A percentile compares a stretch with the other conserved stretches of the same genome.
These are phyloP conservation scores for Stenchaetothrips biformis DNA, from an alignment of 2,888 invertebrate genomes.

Conservation along the genomic window DNA sequence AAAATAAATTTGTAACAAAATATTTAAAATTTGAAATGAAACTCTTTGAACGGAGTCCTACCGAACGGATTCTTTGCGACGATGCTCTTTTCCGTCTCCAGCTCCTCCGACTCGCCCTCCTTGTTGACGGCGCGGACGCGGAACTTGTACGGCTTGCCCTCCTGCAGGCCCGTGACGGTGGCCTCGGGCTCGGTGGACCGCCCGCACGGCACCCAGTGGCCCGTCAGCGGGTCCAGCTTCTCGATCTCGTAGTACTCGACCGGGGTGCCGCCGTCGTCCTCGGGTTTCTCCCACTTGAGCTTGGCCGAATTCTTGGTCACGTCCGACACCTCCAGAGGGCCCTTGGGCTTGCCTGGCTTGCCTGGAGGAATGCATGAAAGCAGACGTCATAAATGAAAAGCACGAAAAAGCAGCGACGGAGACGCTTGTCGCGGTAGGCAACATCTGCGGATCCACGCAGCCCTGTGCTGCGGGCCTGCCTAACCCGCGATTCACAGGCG, in stretches of 20 bases:
- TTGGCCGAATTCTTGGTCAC: conserved; percentile 89
- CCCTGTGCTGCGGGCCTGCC: not conserved
- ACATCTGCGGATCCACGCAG: not conserved
- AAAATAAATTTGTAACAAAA: conserved; percentile 27
- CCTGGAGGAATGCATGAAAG: conserved; percentile 36
- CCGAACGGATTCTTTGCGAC: conserved; percentile 98
- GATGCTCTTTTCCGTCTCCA: conserved; percentile 89
- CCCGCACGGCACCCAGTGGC: conserved; percentile 89
- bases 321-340: conserved; percentile 82
- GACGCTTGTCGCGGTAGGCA: not conserved
- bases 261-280: conserved; percentile 92
- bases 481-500: not conserved
- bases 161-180: conserved; percentile 75
- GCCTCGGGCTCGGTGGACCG: conserved; percentile 81
- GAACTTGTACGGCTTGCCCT: conserved; percentile 97
- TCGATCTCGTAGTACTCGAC: conserved; percentile 95
- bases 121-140: conserved; percentile 96
- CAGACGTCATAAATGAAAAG: not conserved
- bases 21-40: not conserved
- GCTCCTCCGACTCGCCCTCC: conserved; percentile 94
- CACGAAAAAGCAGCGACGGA: not conserved
- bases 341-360: conserved; percentile 52
- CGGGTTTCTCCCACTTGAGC: conserved; percentile 87
- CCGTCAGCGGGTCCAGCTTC: conserved; percentile 85
- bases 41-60: conserved; percentile 45